Evolutionary conservation across 2,888 invertebrate genomes (phyloP), one percentile per base, ranked within the genome.

Genomic region (Meta bourneti): DNA sequence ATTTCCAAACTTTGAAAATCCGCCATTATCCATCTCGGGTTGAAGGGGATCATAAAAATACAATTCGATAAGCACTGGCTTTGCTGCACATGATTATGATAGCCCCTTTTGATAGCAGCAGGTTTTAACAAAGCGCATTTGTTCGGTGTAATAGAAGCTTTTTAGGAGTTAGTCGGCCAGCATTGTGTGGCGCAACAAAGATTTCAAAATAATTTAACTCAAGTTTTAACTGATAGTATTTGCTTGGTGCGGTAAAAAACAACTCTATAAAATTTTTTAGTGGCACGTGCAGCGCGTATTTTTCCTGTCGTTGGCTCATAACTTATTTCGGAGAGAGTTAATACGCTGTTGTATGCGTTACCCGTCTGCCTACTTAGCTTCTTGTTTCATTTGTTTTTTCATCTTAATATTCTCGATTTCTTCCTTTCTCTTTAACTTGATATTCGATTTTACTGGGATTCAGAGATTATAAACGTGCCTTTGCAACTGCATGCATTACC

Each of bases 1-100:
- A 85, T 90, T 90, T 85, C 51, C 74, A 69, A 80, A 88, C 80
- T 74, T 81, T 74, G 80, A 81, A 81, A 88, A 81, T 81, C 81
- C 88, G 19, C 61, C 61, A 74, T 80, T 88, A 81, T 80, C 88
- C 80, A 88, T 88, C 88, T 54, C 49, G 8, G n/a, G 48, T 52
- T 74, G 13, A 16, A 61, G 61, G 54, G 51, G 74, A 61, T 74
- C 88, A 81, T 88, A 88, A 88, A 85, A 88, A 82, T 81, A 89
- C 81, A 77, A 54, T 89, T 82, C 89, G 89, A 89, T 89, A 89
- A 89, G 70, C 72, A 61, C n/a, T 75, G 81, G 69, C 19, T 51
- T 77, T 89, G 69, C 77, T 69, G 19, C 54, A 70, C 75, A 74
- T 75, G 81, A 89, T 89, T 89, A 89, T 49, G 75, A 75, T 34